A percentile compares a stretch with the other conserved stretches of the same genome.
Evolutionary conservation across 53 echinoderm and acorn worm species (phyloP).

Genomic region (Paracentrotus lividus): DNA sequence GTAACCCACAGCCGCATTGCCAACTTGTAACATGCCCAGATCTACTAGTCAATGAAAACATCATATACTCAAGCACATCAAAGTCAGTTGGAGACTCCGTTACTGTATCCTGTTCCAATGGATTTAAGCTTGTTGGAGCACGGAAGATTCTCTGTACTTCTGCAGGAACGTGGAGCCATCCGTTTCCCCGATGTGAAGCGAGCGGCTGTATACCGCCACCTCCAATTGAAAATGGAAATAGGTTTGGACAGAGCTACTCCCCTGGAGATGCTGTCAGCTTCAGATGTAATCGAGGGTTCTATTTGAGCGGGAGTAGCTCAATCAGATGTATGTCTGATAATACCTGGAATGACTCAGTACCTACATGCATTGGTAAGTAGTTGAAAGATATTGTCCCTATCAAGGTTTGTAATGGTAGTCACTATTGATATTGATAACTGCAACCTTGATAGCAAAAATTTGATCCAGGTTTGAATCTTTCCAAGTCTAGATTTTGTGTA

Average conservation of each 20-base stretch:
- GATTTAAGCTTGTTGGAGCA: conserved; percentile 73
- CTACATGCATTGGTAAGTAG: conserved; percentile 50
- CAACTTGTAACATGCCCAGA: conserved; percentile 29
- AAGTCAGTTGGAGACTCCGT: conserved; percentile 42
- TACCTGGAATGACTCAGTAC: conserved; percentile 45
- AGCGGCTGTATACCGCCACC: conserved; percentile 60
- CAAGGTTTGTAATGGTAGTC: too few species aligned
- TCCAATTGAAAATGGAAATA: conserved; percentile 22
- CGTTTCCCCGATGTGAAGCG: conserved; percentile 66
- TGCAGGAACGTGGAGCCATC: conserved; percentile 79
- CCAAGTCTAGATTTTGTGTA: too few species aligned
- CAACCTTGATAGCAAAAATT: too few species aligned
- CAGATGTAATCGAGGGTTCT: conserved; percentile 55
- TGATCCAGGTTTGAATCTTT: too few species aligned
- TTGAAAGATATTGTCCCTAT: background rate
- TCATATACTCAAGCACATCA: background rate
- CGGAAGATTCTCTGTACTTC: conserved; percentile 69
- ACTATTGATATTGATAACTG: too few species aligned
- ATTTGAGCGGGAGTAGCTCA: conserved; percentile 24
- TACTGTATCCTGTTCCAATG: conserved; percentile 74
- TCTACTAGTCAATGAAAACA: conserved; percentile 24
- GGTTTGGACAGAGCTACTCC: conserved; percentile 30
- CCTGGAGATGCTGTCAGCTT: conserved; percentile 55
- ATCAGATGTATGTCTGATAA: conserved; percentile 56
- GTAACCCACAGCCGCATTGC: conserved; percentile 70